phyloP scores from a whole-genome alignment of 64 coral and sea anemone species.

The Orbicella faveolata region DNA sequence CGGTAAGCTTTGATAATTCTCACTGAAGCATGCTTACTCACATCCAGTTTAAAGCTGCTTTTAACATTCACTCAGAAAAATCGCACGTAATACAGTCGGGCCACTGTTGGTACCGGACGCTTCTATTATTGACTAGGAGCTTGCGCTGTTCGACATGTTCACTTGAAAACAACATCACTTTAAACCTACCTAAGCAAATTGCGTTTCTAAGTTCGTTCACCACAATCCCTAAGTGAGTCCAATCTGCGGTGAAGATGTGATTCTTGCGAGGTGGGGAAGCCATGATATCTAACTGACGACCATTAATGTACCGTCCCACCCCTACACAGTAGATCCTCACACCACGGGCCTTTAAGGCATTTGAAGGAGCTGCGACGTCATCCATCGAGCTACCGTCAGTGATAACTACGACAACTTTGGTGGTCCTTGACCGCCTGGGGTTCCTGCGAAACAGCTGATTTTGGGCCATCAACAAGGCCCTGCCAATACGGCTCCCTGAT shows the following conservation, averaged over 20 bases:
- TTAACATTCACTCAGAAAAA: no score
- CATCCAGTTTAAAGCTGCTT: no score
- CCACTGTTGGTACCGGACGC: no score
- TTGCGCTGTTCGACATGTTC: neutral
- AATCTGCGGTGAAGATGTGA: conserved; percentile 68
- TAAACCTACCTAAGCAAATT: conserved; percentile 46
- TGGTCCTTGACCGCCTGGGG: conserved; percentile 19
- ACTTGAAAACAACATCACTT: neutral
- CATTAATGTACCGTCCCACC: conserved; percentile 68
- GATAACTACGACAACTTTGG: conserved; percentile 56
- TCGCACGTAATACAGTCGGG: no score
- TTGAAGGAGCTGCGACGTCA: conserved; percentile 53
- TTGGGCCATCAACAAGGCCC: conserved; percentile 44
- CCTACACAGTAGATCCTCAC: conserved; percentile 59
- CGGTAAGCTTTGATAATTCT: no score
- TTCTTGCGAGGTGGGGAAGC: conserved; percentile 54
- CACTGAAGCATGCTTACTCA: no score
- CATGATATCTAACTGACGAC: conserved; percentile 58
- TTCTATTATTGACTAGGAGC: no score
- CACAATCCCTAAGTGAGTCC: conserved; percentile 50
- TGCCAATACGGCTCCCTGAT: conserved; percentile 54
- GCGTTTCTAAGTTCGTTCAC: conserved; percentile 62
- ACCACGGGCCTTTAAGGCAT: conserved; percentile 46
- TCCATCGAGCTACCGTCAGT: conserved; percentile 61
- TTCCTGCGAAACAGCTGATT: conserved; percentile 48